These are phyloP conservation scores for Lordiphosa stackelbergi DNA, from an alignment of 1,140 invertebrate genomes.

Conservation along the genomic window DNA sequence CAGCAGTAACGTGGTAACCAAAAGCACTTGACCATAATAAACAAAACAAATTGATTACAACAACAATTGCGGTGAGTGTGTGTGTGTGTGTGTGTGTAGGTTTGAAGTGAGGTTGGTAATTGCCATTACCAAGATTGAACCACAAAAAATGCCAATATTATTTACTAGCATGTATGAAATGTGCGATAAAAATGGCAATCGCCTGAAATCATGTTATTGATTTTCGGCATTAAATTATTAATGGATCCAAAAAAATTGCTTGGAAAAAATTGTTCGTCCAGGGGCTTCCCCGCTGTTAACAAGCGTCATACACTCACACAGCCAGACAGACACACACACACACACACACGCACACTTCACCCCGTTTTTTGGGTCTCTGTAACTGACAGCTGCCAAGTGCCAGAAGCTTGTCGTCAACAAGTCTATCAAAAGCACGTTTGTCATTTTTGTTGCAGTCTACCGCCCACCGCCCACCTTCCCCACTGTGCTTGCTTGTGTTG, in stretches of 20 bases:
- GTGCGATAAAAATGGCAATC: conserved; percentile 40
- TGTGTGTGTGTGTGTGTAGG: conserved; percentile 1
- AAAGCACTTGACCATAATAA: conserved; percentile 38
- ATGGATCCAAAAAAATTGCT: conserved; percentile 41
- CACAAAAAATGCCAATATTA: conserved; percentile 31
- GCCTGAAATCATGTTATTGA: conserved; percentile 60
- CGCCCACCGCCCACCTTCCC: conserved; percentile 4
- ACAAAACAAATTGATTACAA: conserved; percentile 61
- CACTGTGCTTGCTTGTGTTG: conserved; percentile 1
- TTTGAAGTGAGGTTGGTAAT: conserved; percentile 40
- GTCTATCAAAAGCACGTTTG: conserved; percentile 75
- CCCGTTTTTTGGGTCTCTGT: conserved; percentile 31
- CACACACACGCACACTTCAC: conserved; percentile 11
- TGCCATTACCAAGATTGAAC: conserved; percentile 63
- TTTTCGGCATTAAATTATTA: conserved; percentile 67
- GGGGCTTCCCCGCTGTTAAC: not conserved
- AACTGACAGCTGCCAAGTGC: conserved; percentile 71
- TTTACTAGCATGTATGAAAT: conserved; percentile 42
- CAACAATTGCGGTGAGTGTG: conserved; percentile 9
- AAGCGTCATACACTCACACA: conserved; percentile 9
- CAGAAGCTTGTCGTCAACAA: conserved; percentile 73
- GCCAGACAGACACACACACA: conserved; percentile 18
- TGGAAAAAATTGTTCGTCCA: conserved; percentile 41
- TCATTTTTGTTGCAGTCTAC: conserved; percentile 65
- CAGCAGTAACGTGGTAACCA: conserved; percentile 36